Conservation (phyloP, 2,797 vertebrate genomes). For the Pagetopsis macropterus region DNA sequence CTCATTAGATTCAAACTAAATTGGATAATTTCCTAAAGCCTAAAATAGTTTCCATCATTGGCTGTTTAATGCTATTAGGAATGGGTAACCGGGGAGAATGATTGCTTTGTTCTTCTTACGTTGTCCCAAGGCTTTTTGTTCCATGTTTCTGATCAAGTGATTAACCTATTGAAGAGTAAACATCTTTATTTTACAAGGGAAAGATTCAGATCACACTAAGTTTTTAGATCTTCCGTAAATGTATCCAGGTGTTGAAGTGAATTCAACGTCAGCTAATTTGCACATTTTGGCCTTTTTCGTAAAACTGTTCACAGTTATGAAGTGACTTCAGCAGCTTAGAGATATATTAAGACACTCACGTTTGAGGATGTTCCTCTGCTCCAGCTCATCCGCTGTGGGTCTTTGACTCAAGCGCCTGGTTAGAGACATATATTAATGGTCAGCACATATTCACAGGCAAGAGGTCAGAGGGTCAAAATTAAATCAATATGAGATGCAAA, state of each 20-base stretch:
- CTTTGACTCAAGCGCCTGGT: conserved; percentile 96
- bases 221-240: conserved; percentile 7
- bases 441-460: conserved; percentile 34
- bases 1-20: conserved; percentile 59
- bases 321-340: not conserved
- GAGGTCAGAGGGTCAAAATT: conserved; percentile 9
- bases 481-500: not conserved
- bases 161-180: conserved; percentile 46
- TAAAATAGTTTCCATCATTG: conserved; percentile 56
- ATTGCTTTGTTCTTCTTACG: conserved; percentile 51
- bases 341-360: conserved; percentile 85
- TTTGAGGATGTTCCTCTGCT: conserved; percentile 99
- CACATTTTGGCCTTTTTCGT: conserved; percentile 8
- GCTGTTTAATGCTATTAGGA: conserved; percentile 60
- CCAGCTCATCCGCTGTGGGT: conserved; percentile 96
- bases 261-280: too few species aligned
- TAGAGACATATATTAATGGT: conserved; percentile 70
- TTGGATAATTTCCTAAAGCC: conserved; percentile 41
- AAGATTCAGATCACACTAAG: not conserved
- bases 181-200: conserved; percentile 9
- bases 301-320: not conserved
- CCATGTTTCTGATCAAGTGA: conserved; percentile 49
- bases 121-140: conserved; percentile 33
- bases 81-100: conserved; percentile 33
- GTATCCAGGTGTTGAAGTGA: not conserved